phyloP scores from a whole-genome alignment of 2,113 vertebrate species.

The Pan troglodytes region NHGRI_mPanTro3-v2.1_pri NC_072404.2:123709501-123710000 shows the following conservation, averaged over 20 bases:
- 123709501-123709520: not conserved
- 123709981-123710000: conserved; percentile 15
- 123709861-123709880: not conserved
- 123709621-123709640: not conserved
- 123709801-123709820: conserved; percentile 15
- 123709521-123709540: conserved; percentile 35
- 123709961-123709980: conserved; percentile 24
- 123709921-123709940: not conserved
- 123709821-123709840: not conserved
- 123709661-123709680: conserved; percentile 28
- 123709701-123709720: not conserved
- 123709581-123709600: too few species aligned
- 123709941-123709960: not conserved
- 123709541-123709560: too few species aligned
- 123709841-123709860: not conserved
- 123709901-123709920: not conserved
- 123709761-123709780: not conserved
- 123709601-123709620: not conserved
- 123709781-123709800: not conserved
- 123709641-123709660: conserved; percentile 19
- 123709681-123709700: conserved; percentile 20
- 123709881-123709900: not conserved
- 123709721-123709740: not conserved
- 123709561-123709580: too few species aligned
- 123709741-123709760: conserved; percentile 34